These are phyloP conservation scores for Pediacus dermestoides DNA, from an alignment of 2,888 invertebrate genomes.

Conservation along the genomic window DNA sequence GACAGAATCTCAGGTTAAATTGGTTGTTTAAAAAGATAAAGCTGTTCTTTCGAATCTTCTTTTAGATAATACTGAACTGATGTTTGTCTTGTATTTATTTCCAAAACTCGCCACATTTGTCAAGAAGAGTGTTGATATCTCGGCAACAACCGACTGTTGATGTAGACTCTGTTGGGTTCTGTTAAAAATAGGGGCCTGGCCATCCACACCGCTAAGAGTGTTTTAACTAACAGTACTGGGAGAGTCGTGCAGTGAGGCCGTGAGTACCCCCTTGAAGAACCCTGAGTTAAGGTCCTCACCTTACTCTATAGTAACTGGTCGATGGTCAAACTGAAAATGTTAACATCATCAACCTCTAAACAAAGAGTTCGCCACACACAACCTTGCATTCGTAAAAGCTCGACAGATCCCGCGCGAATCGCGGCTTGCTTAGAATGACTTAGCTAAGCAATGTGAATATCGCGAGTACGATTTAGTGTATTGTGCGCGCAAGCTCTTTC, in stretches of 20 bases:
- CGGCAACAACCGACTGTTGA: no score
- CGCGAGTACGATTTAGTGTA: slow-evolving; percentile 23
- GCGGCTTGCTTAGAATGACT: slow-evolving; percentile 42
- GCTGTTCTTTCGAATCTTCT: no score
- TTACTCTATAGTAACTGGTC: slow-evolving; percentile 19
- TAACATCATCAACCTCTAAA: slow-evolving; percentile 36
- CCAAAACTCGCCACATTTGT: no score
- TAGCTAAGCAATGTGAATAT: slow-evolving; percentile 42
- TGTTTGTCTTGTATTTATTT: no score
- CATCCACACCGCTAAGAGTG: no score
- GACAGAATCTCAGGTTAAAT: no score
- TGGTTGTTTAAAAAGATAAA: no score
- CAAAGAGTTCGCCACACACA: slow-evolving; percentile 38
- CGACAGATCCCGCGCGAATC: slow-evolving; percentile 32
- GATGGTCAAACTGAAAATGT: slow-evolving; percentile 37
- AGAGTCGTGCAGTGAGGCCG: neutral
- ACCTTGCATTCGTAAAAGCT: slow-evolving; percentile 41
- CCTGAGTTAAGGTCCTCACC: slow-evolving; percentile 16
- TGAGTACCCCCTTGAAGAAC: slow-evolving; percentile 2
- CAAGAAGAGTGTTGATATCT: no score
- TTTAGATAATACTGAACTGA: no score
- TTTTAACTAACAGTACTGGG: neutral
- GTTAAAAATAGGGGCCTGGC: no score
- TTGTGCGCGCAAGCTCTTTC: slow-evolving; percentile 22
- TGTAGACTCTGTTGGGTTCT: no score